Evolutionary conservation across 2,797 vertebrate species (phyloP), one percentile per base, ranked within the genome.

Genomic region (Micrastur ruficollis): DNA sequence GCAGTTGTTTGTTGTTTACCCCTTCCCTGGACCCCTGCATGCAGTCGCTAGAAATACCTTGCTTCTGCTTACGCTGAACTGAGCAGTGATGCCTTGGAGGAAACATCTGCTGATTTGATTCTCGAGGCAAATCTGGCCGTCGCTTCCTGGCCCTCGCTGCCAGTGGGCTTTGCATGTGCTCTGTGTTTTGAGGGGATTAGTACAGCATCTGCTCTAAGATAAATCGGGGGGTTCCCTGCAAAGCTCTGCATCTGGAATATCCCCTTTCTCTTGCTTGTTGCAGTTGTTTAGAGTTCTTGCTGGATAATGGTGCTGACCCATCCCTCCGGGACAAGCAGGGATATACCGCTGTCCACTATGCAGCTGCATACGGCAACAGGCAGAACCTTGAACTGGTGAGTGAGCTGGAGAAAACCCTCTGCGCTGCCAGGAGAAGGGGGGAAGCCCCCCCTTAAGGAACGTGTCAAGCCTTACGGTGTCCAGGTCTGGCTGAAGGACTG

Each of bases 311-410:
- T 95, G 99, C 99, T 87, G 99, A 99, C 97, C 99, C 99, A 8
- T 99, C 99, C 34, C 98, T 99, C 98, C 99, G 99, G 98, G 99
- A 99, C 98, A 98, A 98, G 91, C 99, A 99, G 98, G 99, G 99
- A 95, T 99, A 99, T 97, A 99, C 99, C 67, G 99, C 99, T 86
- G 99, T 99, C 97, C 99, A 99, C 98, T 99, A 99, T 97, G 99
- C 99, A 97, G 99, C 99, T 97, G 99, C 99, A 89, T 99, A 99
- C 6, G 99, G 99, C 97, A 99, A 99, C 98, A 99, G 99, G 98
- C 99, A 99, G 98, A 99, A 99, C 98, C 98, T 99, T 27, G 99
- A 99, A 97, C 98, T 99, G 99, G 99, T 99, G 97, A 65, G 99
- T 79, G 19, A 22, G 21, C 19, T 23, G 7, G 52, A 31, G 27